Evolutionary conservation across 1,140 invertebrate genomes (phyloP).

Genomic region (Chrysoperla carnea): DNA sequence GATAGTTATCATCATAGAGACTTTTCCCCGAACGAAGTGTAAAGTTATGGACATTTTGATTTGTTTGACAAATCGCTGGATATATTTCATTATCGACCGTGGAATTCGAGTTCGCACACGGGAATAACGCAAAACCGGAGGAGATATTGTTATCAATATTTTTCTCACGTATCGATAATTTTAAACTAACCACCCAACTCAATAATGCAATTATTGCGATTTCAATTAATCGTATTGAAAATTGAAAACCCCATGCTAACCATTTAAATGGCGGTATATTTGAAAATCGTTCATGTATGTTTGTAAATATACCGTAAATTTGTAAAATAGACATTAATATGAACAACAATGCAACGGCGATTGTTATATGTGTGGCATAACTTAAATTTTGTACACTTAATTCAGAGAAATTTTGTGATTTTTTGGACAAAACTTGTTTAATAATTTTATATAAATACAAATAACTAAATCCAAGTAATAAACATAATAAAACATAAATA

Average conservation of each 20-base stretch:
- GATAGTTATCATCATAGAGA: slow-evolving; percentile 47
- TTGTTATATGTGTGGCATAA: slow-evolving; percentile 69
- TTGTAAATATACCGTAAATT: slow-evolving; percentile 64
- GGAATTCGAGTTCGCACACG: slow-evolving; percentile 56
- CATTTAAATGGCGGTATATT: slow-evolving; percentile 38
- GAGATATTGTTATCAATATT: slow-evolving; percentile 37
- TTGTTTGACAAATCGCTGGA: slow-evolving; percentile 68
- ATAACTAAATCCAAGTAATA: slow-evolving; percentile 65
- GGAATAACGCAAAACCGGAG: slow-evolving; percentile 54
- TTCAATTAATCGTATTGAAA: slow-evolving; percentile 65
- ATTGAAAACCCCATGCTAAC: slow-evolving; percentile 81
- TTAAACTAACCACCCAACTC: slow-evolving; percentile 62
- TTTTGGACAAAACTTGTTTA: slow-evolving; percentile 42
- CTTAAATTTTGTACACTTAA: slow-evolving; percentile 48
- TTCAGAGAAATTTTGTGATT: slow-evolving; percentile 41
- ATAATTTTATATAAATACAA: slow-evolving; percentile 61
- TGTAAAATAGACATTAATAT: slow-evolving; percentile 63
- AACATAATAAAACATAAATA: slow-evolving; percentile 59
- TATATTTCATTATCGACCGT: slow-evolving; percentile 64
- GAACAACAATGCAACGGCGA: slow-evolving; percentile 67
- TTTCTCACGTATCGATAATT: slow-evolving; percentile 36
- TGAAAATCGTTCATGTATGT: slow-evolving; percentile 33
- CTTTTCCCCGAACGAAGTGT: slow-evolving; percentile 58
- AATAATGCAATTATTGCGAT: slow-evolving; percentile 64
- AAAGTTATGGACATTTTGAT: slow-evolving; percentile 68